Evolutionary conservation across 1,140 invertebrate genomes (phyloP).

Genomic region (Drosophila auraria): DNA sequence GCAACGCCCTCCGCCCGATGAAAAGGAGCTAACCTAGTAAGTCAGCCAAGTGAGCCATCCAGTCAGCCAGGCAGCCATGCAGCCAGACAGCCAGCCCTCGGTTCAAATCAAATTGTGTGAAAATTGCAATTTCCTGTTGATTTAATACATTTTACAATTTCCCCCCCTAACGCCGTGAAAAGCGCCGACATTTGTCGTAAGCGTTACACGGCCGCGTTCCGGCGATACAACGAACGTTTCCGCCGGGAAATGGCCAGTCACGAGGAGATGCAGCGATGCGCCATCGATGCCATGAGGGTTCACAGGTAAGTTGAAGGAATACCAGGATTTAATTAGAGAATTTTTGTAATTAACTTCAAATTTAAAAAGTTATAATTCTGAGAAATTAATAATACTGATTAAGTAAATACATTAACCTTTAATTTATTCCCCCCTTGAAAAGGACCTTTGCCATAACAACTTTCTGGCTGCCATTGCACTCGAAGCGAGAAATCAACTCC

Average conservation of each 20-base stretch:
- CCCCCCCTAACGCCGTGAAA: background rate
- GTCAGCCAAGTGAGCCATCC: slow-evolving; percentile 27
- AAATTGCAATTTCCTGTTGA: slow-evolving; percentile 82
- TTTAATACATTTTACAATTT: slow-evolving; percentile 76
- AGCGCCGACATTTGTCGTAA: slow-evolving; percentile 76
- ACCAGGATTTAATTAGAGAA: too few relatives aligned
- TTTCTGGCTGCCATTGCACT: slow-evolving; percentile 79
- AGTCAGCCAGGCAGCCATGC: slow-evolving; percentile 9
- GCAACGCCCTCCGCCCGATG: slow-evolving; percentile 55
- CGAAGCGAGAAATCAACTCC: slow-evolving; percentile 80
- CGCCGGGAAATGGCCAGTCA: slow-evolving; percentile 80
- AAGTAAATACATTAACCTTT: too few relatives aligned
- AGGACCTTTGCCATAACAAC: slow-evolving; percentile 81
- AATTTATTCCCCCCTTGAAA: background rate
- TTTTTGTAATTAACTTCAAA: too few relatives aligned
- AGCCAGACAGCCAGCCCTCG: background rate
- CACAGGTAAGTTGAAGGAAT: slow-evolving; percentile 63
- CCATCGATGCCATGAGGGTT: slow-evolving; percentile 82
- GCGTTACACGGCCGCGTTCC: slow-evolving; percentile 76
- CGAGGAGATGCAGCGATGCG: slow-evolving; percentile 81
- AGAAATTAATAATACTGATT: too few relatives aligned
- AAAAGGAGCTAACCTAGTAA: slow-evolving; percentile 75
- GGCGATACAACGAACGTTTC: slow-evolving; percentile 79
- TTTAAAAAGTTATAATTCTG: too few relatives aligned
- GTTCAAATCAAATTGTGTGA: slow-evolving; percentile 81